Conservation (phyloP, 2,888 invertebrate genomes). For the Mythimna ferrago region DNA sequence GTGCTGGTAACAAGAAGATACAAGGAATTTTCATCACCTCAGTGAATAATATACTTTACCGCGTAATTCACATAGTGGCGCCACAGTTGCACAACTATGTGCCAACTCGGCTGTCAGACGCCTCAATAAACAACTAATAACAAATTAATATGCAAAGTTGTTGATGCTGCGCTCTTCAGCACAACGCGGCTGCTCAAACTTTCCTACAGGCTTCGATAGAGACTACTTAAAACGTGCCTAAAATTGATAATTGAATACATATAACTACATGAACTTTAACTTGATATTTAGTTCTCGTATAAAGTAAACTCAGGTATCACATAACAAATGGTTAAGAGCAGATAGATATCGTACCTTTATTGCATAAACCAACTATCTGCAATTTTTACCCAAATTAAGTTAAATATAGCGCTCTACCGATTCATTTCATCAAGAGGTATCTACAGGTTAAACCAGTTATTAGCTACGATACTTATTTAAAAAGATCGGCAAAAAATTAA, state of each 20-base stretch:
- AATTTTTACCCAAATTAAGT: too few species aligned
- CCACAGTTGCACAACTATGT: slow-evolving; percentile 21
- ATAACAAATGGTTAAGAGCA: neutral
- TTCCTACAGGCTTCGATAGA: neutral
- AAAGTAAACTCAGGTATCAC: too few species aligned
- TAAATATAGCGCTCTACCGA: too few species aligned
- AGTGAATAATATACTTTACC: neutral
- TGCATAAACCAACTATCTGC: too few species aligned
- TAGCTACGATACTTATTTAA: too few species aligned
- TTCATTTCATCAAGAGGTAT: too few species aligned
- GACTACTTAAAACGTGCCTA: slow-evolving; percentile 1
- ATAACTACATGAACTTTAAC: neutral
- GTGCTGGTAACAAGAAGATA: neutral
- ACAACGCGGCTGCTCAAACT: slow-evolving; percentile 33
- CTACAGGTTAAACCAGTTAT: too few species aligned
- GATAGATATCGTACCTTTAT: neutral
- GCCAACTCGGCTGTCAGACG: slow-evolving; percentile 50
- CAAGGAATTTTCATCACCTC: neutral
- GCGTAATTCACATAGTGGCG: neutral
- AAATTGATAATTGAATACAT: slow-evolving; percentile 2
- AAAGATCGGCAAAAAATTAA: too few species aligned
- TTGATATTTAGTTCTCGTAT: too few species aligned
- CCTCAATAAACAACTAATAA: slow-evolving; percentile 68
- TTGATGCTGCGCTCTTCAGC: slow-evolving; percentile 30
- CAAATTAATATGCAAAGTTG: slow-evolving; percentile 67